Conservation (phyloP, 2,888 invertebrate species). For the Eulithis testata region DNA sequence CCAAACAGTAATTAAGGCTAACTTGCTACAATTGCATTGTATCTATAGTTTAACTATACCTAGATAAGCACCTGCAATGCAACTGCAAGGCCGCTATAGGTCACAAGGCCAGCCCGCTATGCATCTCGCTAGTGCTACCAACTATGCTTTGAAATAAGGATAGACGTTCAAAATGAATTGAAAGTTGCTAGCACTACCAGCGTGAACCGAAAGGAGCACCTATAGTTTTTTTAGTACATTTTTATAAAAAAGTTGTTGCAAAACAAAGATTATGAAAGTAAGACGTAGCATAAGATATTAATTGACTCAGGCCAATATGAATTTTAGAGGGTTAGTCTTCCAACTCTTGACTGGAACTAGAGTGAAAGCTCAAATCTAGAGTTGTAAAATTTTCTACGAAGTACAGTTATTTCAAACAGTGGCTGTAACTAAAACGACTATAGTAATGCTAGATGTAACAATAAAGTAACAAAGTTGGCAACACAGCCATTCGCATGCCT, state of each 20-base stretch:
- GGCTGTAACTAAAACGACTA: not conserved
- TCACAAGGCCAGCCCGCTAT: conserved; percentile 76
- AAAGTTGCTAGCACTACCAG: not conserved
- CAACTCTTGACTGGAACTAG: no score
- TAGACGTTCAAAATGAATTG: no score
- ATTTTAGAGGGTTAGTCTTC: no score
- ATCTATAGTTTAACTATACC: conserved; percentile 22
- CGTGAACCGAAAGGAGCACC: no score
- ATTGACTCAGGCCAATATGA: no score
- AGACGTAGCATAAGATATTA: no score
- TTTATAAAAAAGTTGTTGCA: no score
- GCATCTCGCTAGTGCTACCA: conserved; percentile 33
- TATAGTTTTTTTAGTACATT: no score
- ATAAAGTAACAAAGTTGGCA: conserved; percentile 6
- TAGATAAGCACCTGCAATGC: conserved; percentile 40
- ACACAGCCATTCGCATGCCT: conserved; percentile 43
- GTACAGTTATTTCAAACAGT: not conserved
- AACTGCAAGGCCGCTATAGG: conserved; percentile 76
- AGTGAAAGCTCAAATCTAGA: no score
- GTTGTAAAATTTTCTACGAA: no score
- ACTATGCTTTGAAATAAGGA: not conserved
- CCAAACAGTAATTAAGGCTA: conserved; percentile 19
- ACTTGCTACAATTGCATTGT: conserved; percentile 12
- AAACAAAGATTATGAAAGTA: no score
- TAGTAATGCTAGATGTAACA: not conserved